Percentiles rank a stretch among this genome's conserved stretches.
These are phyloP conservation scores for Brachionus calyciflorus DNA, from an alignment of 1,140 invertebrate genomes.

Conservation along the genomic window DNA sequence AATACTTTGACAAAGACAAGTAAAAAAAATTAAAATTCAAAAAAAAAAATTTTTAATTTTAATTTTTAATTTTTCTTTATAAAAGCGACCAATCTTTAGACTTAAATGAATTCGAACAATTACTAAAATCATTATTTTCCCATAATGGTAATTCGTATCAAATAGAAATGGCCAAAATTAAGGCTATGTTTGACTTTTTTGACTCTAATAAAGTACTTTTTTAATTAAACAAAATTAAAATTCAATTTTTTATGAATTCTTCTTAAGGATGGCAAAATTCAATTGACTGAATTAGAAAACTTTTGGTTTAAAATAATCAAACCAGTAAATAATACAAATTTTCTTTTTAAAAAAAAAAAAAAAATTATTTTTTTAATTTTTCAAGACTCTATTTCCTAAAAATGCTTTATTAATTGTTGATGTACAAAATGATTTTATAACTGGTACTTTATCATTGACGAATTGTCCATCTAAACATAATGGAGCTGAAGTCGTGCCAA, in stretches of 20 bases:
- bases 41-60: too few species aligned
- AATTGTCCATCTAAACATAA: slow-evolving; percentile 87
- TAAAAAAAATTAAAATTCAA: neutral
- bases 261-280: slow-evolving; percentile 8
- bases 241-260: neutral
- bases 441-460: slow-evolving; percentile 84
- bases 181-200: slow-evolving; percentile 37
- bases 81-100: slow-evolving; percentile 31
- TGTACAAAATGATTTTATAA: slow-evolving; percentile 97
- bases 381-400: slow-evolving; percentile 13
- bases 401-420: slow-evolving; percentile 86
- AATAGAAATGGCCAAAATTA: slow-evolving; percentile 35
- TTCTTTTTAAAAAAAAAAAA: neutral
- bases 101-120: slow-evolving; percentile 39
- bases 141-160: slow-evolving; percentile 25
- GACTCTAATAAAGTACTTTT: slow-evolving; percentile 10
- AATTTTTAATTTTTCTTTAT: too few species aligned
- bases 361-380: neutral
- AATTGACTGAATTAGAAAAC: slow-evolving; percentile 11
- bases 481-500: slow-evolving; percentile 64
- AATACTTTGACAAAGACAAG: slow-evolving; percentile 39
- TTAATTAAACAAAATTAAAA: neutral
- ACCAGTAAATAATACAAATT: slow-evolving; percentile 15
- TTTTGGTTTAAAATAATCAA: slow-evolving; percentile 44
- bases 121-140: slow-evolving; percentile 35